Conservation (phyloP, 2,888 invertebrate species). For the Lasius fuliginosus region DNA sequence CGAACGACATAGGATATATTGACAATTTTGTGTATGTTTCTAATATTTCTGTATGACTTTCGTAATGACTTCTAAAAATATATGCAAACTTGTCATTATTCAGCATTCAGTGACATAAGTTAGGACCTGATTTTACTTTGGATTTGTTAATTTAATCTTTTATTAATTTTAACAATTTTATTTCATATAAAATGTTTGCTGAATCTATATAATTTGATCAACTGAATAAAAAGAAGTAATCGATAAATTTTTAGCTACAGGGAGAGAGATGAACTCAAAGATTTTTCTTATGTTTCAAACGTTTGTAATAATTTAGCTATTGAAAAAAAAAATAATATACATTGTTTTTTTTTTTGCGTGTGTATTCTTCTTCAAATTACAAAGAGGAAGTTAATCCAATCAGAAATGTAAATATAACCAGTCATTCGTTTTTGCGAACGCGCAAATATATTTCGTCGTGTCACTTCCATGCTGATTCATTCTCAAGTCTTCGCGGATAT, state of each 20-base stretch:
- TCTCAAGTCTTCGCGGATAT: neutral
- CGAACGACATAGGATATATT: neutral
- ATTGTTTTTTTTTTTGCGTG: neutral
- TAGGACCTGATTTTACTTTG: neutral
- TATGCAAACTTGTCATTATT: neutral
- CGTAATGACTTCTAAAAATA: neutral
- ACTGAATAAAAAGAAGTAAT: neutral
- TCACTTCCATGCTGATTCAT: conserved; percentile 47
- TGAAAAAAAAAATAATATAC: neutral
- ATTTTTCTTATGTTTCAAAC: neutral
- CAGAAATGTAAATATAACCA: conserved; percentile 40
- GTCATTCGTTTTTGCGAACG: conserved; percentile 22
- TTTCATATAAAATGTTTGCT: neutral
- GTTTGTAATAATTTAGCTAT: neutral
- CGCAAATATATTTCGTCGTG: conserved; percentile 43
- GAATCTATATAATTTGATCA: neutral
- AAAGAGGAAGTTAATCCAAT: conserved; percentile 34
- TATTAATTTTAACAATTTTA: neutral
- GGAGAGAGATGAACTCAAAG: neutral
- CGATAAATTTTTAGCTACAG: neutral
- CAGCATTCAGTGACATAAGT: neutral
- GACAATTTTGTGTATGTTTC: neutral
- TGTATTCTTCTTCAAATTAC: neutral
- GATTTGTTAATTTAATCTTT: neutral
- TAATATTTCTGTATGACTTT: neutral